Base-by-base conservation (phyloP, 30 jellyfish, hydroid and myxozoan genomes). In the Aurelia aurita region DNA sequence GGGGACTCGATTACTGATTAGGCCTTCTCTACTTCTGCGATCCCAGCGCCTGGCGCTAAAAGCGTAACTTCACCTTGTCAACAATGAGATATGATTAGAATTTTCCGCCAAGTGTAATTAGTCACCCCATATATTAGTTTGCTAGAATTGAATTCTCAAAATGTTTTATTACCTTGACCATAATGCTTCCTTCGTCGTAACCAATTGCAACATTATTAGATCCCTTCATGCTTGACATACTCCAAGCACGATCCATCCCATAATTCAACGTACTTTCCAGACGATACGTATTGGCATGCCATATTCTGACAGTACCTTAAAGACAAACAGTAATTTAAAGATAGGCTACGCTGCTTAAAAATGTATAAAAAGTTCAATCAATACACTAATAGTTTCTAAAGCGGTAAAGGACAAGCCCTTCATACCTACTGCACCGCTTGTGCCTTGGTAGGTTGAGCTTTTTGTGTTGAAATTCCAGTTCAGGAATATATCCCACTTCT, bases 171-270 rank as follows among this genome's bases (percentile, higher is more conserved):
- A 95, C 99, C 96, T 90, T 91, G 61, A 95, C 95, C 97, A 95
- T 87, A 26, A 95, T 95, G 91, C 97, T 79, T 22, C 98, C 99
- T 59, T 95, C 99, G 49, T 95, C 99, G 49, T 87, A 95, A 14
- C 98, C 99, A 69, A 95, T 86, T 31, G 95, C 99, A 71, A 95
- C 92, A 72, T 80, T 89, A 73, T 95, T 95, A 21, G 94, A 84
- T 14, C 98, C 99, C 76, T 95, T 95, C 84, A 90, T 64, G 72
- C 96, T 72, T 26, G 96, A 61, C 98, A 95, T 95, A 15, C 90
- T 58, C 99, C 99, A 95, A 23, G 91, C 97, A 25, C 99, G 97
- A 49, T 91, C 99, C 98, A 95, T 89, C 18, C 98, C 99, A 82
- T 95, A 95, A 55, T 95, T 95, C 80, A 89, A 72, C 13, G 97